Percentiles rank a stretch among this genome's conserved stretches.
These are phyloP conservation scores for Drosophila chauvacae DNA, from an alignment of 1,140 invertebrate species.

Conservation along the genomic window DNA sequence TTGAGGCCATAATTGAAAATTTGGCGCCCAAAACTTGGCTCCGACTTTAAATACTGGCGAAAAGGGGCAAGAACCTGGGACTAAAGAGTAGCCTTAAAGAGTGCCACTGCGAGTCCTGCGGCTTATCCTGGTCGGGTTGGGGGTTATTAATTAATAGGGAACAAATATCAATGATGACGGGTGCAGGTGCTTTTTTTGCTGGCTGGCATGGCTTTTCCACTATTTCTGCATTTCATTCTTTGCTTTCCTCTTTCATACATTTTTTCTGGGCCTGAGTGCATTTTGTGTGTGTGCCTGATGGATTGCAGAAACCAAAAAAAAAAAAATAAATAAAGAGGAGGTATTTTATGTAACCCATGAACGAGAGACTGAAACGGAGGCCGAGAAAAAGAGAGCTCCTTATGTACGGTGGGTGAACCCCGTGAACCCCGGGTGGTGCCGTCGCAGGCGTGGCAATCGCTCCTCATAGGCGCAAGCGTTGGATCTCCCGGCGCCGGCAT, in stretches of 20 bases:
- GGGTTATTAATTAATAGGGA: conserved; percentile 68
- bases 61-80: conserved; percentile 1
- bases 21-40: conserved; percentile 28
- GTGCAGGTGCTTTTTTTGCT: conserved; percentile 24
- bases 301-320: conserved; percentile 55
- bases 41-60: conserved; percentile 14
- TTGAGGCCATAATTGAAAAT: conserved; percentile 57
- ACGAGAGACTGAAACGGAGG: conserved; percentile 9
- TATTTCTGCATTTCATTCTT: neutral
- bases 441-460: conserved; percentile 60
- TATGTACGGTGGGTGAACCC: conserved; percentile 45
- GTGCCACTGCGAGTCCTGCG: neutral
- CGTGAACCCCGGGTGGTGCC: conserved; percentile 29
- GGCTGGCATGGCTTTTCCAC: neutral
- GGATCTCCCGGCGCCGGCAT: conserved; percentile 44
- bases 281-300: conserved; percentile 60
- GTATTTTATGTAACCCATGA: conserved; percentile 70
- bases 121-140: conserved; percentile 10
- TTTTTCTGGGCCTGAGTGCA: neutral
- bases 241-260: neutral
- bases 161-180: conserved; percentile 55
- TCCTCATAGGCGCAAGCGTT: conserved; percentile 76
- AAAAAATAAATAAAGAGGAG: conserved; percentile 11
- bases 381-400: conserved; percentile 18
- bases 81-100: conserved; percentile 19